A percentile compares a stretch with the other conserved stretches of the same genome.
phyloP scores from a whole-genome alignment of 1,140 invertebrate genomes.

The Drosophila prosaltans region DNA sequence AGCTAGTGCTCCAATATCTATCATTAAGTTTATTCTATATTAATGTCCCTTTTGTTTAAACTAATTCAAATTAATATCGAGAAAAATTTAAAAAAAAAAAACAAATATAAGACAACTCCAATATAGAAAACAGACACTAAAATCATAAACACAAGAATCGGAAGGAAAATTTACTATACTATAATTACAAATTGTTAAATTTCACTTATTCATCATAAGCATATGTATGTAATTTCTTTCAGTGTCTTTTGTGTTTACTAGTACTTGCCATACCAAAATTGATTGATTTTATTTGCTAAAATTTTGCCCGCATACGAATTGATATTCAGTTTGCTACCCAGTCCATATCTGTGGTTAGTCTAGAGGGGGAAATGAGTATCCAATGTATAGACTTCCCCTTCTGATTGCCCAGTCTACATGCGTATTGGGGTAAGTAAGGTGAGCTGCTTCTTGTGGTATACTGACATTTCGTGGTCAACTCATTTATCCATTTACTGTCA shows the following conservation, averaged over 20 bases:
- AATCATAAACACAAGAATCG: no score
- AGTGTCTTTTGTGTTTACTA: constrained; percentile 28
- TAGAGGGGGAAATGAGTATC: neutral
- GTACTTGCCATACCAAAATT: constrained; percentile 63
- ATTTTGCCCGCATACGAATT: constrained; percentile 36
- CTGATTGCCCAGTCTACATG: neutral
- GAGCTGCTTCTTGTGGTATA: constrained; percentile 36
- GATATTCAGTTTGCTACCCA: constrained; percentile 4
- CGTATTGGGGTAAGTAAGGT: constrained; percentile 21
- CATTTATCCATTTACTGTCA: constrained; percentile 54
- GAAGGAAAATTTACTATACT: no score
- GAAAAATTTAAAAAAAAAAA: no score
- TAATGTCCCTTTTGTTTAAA: no score
- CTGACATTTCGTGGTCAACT: constrained; percentile 78
- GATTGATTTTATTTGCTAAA: constrained; percentile 78
- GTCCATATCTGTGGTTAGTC: constrained; percentile 54
- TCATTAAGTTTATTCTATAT: no score
- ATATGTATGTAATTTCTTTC: neutral
- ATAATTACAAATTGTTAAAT: no score
- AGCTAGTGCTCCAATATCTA: no score
- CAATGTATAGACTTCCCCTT: neutral
- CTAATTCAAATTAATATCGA: no score
- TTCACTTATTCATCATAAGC: no score
- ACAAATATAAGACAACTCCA: no score
- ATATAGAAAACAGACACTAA: no score